A percentile compares a stretch with the other conserved stretches of the same genome.
Evolutionary conservation across 2,888 invertebrate species (phyloP).

Genomic region (Andrena chrysosceles): DNA sequence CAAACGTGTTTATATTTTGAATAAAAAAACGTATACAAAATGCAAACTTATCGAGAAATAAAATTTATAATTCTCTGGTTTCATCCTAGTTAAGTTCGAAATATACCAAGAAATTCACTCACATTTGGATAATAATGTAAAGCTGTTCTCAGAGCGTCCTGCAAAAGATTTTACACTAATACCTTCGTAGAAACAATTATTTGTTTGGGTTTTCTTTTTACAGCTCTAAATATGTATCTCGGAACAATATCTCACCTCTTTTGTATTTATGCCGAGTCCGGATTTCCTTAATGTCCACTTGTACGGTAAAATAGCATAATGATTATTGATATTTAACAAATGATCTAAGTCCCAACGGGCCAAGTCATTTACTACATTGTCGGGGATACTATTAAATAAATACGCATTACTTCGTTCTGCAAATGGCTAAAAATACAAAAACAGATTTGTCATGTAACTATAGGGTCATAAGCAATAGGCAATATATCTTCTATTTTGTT

Average conservation of each 20-base stretch:
- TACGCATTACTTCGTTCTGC: conserved; percentile 58
- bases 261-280: conserved; percentile 70
- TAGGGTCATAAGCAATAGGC: background rate
- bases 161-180: conserved; percentile 29
- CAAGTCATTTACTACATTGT: conserved; percentile 63
- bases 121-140: conserved; percentile 70
- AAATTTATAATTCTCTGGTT: background rate
- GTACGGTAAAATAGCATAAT: conserved; percentile 78
- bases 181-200: conserved; percentile 9
- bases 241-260: conserved; percentile 61
- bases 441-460: background rate
- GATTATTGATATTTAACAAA: conserved; percentile 75
- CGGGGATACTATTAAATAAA: conserved; percentile 72
- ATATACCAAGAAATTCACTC: conserved; percentile 63
- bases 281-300: conserved; percentile 64
- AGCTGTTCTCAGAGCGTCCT: conserved; percentile 68
- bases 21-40: background rate
- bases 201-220: background rate
- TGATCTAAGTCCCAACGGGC: conserved; percentile 62
- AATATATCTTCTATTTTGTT: too few relatives aligned
- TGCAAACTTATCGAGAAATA: background rate
- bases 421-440: conserved; percentile 66
- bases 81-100: conserved; percentile 23
- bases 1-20: conserved; percentile 8
- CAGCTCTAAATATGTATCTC: background rate